Evolutionary conservation across 23 tunicate genomes (phyloP).

Genomic region (Ciona savignyi): DNA sequence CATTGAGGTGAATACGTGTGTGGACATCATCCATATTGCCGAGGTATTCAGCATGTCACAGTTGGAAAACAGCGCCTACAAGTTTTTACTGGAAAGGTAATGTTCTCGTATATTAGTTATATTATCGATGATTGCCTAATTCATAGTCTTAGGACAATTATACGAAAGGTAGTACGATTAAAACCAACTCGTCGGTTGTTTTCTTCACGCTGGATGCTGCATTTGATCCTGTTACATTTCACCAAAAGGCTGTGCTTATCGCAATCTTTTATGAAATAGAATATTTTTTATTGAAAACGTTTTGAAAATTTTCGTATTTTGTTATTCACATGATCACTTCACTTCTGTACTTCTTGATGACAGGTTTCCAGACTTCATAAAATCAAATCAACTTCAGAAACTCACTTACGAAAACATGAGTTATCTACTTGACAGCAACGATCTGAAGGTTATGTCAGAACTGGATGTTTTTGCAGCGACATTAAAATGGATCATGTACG

Average conservation of each 20-base stretch:
- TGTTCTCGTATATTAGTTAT: not conserved
- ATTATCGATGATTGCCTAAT: too few species aligned
- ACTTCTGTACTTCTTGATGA: too few species aligned
- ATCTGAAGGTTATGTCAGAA: conserved; percentile 97
- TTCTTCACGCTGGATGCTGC: too few species aligned
- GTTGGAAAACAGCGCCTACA: conserved; percentile 91
- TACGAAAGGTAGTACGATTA: too few species aligned
- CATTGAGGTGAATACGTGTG: conserved; percentile 96
- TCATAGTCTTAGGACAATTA: not conserved
- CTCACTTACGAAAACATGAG: conserved; percentile 97
- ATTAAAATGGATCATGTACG: conserved; percentile 99
- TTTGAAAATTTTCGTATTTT: too few species aligned
- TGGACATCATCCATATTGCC: conserved; percentile 97
- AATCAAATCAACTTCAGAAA: conserved; percentile 95
- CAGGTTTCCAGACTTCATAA: conserved; percentile 97
- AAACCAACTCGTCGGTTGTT: too few species aligned
- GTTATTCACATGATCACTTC: too few species aligned
- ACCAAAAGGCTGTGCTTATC: too few species aligned
- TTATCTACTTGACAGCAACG: conserved; percentile 83
- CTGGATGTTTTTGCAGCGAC: conserved; percentile 99
- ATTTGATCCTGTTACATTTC: too few species aligned
- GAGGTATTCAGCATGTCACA: conserved; percentile 91
- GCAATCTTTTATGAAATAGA: too few species aligned
- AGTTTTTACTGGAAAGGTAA: conserved; percentile 88
- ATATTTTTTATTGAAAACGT: too few species aligned